Percentiles rank a stretch among this genome's conserved stretches.
Evolutionary conservation across 53 echinoderm and acorn worm species (phyloP).

Genomic region (Glandiceps talaboti): DNA sequence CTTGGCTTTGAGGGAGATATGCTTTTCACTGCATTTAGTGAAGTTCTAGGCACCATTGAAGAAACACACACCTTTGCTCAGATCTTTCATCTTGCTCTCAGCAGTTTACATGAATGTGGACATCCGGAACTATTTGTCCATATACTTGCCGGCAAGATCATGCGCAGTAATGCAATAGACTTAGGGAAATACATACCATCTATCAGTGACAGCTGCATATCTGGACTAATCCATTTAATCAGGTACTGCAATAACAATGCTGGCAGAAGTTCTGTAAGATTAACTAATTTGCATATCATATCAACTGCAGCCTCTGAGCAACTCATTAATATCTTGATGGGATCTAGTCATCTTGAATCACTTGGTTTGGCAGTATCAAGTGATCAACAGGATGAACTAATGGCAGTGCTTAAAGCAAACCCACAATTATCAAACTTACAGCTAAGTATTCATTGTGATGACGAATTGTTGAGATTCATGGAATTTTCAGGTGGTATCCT

Average conservation of each 20-base stretch:
- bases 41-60: neutral
- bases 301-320: no score
- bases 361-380: no score
- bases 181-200: neutral
- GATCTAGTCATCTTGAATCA: no score
- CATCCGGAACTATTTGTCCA: neutral
- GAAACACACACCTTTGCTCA: neutral
- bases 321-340: no score
- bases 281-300: no score
- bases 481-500: no score
- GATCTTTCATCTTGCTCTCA: neutral
- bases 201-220: neutral
- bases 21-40: neutral
- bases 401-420: no score
- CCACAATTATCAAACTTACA: no score
- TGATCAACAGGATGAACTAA: no score
- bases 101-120: neutral
- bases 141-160: neutral
- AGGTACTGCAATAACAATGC: neutral
- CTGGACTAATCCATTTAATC: neutral
- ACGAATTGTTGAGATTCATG: no score
- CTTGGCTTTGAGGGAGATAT: neutral
- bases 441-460: no score
- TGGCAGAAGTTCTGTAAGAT: no score
- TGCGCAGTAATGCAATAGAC: neutral